These are phyloP conservation scores for Cyrtodaria siliqua DNA, from an alignment of 2,888 invertebrate genomes.

Conservation along the genomic window DNA sequence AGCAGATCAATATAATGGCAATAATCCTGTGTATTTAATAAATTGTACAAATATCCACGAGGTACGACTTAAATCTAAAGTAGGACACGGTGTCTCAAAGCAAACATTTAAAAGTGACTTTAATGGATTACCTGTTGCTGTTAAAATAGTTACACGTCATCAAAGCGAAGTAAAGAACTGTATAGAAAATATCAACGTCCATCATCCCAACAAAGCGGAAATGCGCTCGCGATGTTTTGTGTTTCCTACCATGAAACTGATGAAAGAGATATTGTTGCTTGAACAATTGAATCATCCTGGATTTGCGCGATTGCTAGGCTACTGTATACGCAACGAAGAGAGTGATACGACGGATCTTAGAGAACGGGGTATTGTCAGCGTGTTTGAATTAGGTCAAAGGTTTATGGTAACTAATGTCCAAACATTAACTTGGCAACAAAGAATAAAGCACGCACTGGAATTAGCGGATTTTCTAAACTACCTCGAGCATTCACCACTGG, in stretches of 20 bases:
- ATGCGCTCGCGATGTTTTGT: constrained; percentile 74
- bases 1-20: constrained; percentile 1
- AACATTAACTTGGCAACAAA: constrained; percentile 72
- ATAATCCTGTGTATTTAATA: constrained; percentile 61
- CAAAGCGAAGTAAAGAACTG: constrained; percentile 80
- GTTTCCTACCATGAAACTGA: constrained; percentile 81
- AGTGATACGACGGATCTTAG: constrained; percentile 80
- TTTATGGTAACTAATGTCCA: constrained; percentile 75
- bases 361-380: constrained; percentile 81
- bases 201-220: constrained; percentile 35
- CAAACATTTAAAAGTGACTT: constrained; percentile 81
- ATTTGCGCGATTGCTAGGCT: constrained; percentile 79
- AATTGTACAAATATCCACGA: constrained; percentile 80
- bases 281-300: constrained; percentile 81
- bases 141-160: constrained; percentile 84
- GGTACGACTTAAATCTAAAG: constrained; percentile 76
- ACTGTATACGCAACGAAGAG: constrained; percentile 83
- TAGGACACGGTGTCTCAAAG: constrained; percentile 83
- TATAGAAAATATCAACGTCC: constrained; percentile 65
- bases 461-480: constrained; percentile 79
- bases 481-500: constrained; percentile 81
- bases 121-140: constrained; percentile 74
- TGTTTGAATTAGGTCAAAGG: constrained; percentile 79
- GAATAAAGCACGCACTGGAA: constrained; percentile 76
- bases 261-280: constrained; percentile 83